A percentile compares a stretch with the other conserved stretches of the same genome.
These are phyloP conservation scores for Heliconius himera DNA, from an alignment of 1,140 invertebrate genomes.

Conservation along the genomic window DNA sequence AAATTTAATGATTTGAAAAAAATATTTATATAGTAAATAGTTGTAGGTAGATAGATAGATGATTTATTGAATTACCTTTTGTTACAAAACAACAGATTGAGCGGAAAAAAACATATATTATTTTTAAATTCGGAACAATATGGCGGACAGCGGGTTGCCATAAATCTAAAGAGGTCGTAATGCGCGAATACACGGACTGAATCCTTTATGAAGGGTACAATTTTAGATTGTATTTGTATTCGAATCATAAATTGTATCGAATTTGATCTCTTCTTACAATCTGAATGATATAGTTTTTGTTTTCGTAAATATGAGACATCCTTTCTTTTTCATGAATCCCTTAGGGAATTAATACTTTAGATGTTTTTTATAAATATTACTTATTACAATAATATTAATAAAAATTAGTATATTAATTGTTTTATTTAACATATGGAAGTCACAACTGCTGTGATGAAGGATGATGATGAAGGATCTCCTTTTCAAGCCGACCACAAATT, in stretches of 20 bases:
- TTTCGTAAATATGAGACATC: conserved; percentile 7
- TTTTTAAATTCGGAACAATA: conserved; percentile 80
- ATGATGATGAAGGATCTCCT: too few species aligned
- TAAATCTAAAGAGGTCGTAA: conserved; percentile 78
- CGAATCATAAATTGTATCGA: conserved; percentile 37
- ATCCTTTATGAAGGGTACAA: conserved; percentile 70
- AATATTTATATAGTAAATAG: not conserved
- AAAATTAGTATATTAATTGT: too few species aligned
- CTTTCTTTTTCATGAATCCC: not conserved
- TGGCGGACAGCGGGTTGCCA: conserved; percentile 71
- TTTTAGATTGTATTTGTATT: conserved; percentile 37
- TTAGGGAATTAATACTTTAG: too few species aligned
- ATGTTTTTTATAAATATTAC: too few species aligned
- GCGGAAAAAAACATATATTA: conserved; percentile 60
- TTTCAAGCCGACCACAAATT: too few species aligned
- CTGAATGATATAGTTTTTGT: conserved; percentile 18
- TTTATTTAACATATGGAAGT: too few species aligned
- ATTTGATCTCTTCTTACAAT: conserved; percentile 27
- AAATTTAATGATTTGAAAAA: not conserved
- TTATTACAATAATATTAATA: too few species aligned
- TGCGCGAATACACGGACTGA: conserved; percentile 66
- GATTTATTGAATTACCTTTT: conserved; percentile 4
- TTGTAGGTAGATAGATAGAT: not conserved
- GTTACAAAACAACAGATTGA: conserved; percentile 39
- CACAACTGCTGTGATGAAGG: too few species aligned